Base-by-base conservation (phyloP, 2,888 invertebrate species). In the Micoletzkya japonica region DNA sequence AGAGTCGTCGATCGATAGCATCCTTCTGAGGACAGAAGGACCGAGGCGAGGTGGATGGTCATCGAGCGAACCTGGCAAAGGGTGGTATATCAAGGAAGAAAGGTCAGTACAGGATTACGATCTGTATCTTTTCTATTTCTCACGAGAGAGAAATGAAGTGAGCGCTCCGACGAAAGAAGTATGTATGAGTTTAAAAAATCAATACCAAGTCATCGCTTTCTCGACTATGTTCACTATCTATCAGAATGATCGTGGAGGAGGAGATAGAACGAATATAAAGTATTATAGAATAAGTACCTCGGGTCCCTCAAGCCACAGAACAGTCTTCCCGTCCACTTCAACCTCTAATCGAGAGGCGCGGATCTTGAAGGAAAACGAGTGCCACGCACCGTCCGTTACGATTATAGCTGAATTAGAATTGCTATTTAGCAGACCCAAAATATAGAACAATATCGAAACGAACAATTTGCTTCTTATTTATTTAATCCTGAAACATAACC, bases 1-100 rank as follows among this genome's bases (percentile, higher is more conserved):
- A 84, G 75, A 4, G 84, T 81, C 3, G 82, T 76, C 7, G 79
- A 82, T 34, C 84, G 76, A 70, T 81, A 84, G 68, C 84, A 84
- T 17, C 80, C 82, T 28, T 73, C 70, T 14, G 80, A 71, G 0
- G 81, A 74, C 1, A 84, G 57, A 39, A 77, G 68, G 59, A 84
- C 78, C 44, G 77, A 71, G 36, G 80, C 74, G 66, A 84, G 77
- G 37, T 75, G 67, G 26, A 77, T 74, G 4, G 77, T 75, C 30
- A 79, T 71, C 28, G 74, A 57, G 57, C 80, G 67, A 17, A 79
- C 79, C 74, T 79, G 2, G 34, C 7, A 54, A 54, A 17, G n/a
- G 56, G 20, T 44, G 20, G 49, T 44, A 20, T 44, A 44, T 44
- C 49, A n/a, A n/a, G n/a, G n/a, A n/a, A n/a, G n/a, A n/a, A n/a